phyloP scores from a whole-genome alignment of 2,113 vertebrate genomes.

The Gracilinanus agilis region DNA sequence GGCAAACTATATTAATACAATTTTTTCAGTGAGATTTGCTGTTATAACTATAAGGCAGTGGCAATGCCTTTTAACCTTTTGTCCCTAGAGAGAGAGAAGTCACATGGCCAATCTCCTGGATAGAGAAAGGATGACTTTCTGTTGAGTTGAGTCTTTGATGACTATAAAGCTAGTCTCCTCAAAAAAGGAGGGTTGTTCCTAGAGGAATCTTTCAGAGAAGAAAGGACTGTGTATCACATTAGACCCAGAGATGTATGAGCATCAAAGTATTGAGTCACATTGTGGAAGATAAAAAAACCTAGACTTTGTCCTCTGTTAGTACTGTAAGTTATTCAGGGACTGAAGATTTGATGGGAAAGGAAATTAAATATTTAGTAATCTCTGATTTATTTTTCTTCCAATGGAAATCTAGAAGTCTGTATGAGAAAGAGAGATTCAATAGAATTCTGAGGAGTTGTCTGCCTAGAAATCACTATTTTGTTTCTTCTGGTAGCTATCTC shows the following conservation, averaged over 20 bases:
- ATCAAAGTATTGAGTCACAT: background rate
- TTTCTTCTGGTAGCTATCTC: background rate
- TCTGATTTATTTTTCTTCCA: background rate
- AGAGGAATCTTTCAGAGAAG: background rate
- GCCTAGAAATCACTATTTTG: background rate
- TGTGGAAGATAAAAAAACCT: background rate
- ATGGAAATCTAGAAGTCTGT: background rate
- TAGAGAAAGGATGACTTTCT: background rate
- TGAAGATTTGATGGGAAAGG: background rate
- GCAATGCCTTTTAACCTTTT: background rate
- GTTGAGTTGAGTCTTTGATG: background rate
- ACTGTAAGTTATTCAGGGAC: background rate
- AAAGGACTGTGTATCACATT: background rate
- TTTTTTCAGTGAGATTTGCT: background rate
- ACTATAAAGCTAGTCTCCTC: background rate
- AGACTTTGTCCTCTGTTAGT: background rate
- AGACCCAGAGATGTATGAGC: background rate
- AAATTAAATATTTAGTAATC: background rate
- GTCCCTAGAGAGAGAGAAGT: background rate
- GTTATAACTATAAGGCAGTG: background rate
- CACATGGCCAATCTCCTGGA: background rate
- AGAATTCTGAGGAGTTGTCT: background rate
- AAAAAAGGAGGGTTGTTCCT: background rate
- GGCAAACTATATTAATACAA: background rate
- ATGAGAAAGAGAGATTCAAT: background rate